Conservation (phyloP, 2,113 vertebrate species). For the Odontophorus gujanensis region DNA sequence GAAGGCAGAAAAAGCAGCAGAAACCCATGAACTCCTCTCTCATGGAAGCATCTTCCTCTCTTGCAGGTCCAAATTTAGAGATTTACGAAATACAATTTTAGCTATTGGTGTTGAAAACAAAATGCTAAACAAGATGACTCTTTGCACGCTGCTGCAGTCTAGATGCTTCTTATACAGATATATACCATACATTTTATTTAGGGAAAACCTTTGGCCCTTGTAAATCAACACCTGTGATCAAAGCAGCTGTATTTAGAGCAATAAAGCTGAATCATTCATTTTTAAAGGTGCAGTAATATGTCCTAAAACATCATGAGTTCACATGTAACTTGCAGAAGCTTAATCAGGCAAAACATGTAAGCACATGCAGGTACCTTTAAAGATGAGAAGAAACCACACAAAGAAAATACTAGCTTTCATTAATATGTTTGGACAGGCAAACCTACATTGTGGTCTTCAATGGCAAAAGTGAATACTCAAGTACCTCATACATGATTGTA, state of each 20-base stretch:
- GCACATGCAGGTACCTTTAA: background rate
- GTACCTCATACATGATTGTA: background rate
- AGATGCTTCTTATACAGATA: background rate
- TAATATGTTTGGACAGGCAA: background rate
- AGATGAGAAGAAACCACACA: background rate
- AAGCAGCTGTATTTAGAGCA: background rate
- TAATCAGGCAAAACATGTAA: background rate
- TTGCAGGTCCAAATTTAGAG: background rate
- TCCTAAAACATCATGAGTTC: too few relatives aligned
- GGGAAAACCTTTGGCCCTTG: background rate
- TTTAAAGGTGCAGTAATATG: background rate
- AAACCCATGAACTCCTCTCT: background rate
- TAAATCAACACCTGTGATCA: background rate
- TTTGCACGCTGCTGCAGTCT: background rate
- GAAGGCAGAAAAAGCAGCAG: background rate
- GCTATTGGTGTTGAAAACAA: background rate
- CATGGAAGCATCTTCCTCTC: background rate
- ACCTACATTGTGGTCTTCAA: background rate
- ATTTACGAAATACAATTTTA: background rate
- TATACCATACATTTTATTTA: background rate
- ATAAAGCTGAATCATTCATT: background rate
- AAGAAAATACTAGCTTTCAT: background rate
- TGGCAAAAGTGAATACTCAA: background rate
- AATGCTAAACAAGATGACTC: background rate
- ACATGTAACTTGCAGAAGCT: background rate